Percentiles rank a stretch among this genome's conserved stretches.
phyloP scores from a whole-genome alignment of 2,113 vertebrate species.

The Chaetodon auriga region DNA sequence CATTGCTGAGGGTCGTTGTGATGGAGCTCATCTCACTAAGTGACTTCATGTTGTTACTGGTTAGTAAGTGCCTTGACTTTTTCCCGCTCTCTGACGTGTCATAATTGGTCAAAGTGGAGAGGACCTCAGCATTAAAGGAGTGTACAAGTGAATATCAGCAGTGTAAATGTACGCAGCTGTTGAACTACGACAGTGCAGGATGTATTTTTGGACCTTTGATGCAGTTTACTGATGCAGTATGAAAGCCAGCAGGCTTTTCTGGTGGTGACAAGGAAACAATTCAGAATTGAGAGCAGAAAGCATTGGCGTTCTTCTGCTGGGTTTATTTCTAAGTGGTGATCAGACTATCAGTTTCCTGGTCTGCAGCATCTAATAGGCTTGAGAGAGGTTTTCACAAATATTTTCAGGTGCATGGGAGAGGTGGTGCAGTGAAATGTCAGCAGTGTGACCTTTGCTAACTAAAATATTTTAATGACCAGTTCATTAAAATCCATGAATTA shows the following conservation, averaged over 20 bases:
- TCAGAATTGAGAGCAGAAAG: slow-evolving; percentile 2
- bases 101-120: not conserved
- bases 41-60: slow-evolving; percentile 27
- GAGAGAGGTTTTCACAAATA: slow-evolving; percentile 8
- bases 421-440: not conserved
- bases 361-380: not conserved
- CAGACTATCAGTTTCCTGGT: not conserved
- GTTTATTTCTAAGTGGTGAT: slow-evolving; percentile 7
- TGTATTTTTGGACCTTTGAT: not conserved
- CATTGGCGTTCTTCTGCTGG: not conserved
- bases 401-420: not conserved
- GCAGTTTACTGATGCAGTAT: slow-evolving; percentile 3
- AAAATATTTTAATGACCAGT: slow-evolving; percentile 16
- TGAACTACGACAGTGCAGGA: not conserved
- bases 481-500: not conserved
- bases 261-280: not conserved
- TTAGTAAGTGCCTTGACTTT: slow-evolving; percentile 28
- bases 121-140: slow-evolving; percentile 18
- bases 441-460: not conserved
- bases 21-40: slow-evolving; percentile 28
- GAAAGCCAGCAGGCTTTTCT: not conserved
- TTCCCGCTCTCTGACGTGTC: not conserved
- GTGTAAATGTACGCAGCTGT: not conserved
- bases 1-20: slow-evolving; percentile 13
- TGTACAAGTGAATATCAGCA: slow-evolving; percentile 12